Conservation (phyloP, 2,888 invertebrate species). For the Conomelus anceps region DNA sequence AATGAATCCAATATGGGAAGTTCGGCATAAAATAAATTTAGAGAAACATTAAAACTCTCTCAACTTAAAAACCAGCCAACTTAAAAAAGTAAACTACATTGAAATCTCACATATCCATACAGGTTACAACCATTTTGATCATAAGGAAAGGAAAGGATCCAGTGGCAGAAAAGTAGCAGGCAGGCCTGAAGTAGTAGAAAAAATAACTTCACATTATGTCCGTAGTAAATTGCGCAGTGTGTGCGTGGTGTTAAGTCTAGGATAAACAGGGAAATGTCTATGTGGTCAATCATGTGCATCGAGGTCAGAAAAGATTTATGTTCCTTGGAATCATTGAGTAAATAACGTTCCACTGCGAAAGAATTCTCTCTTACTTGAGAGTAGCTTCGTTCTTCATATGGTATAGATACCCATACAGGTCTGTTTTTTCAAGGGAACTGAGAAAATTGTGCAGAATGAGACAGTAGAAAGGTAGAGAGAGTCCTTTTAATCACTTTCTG, state of each 20-base stretch:
- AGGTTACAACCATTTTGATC: too few species aligned
- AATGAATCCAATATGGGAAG: too few species aligned
- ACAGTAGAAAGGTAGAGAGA: not conserved
- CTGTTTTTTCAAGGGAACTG: not conserved
- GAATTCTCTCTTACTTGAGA: not conserved
- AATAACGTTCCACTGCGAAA: not conserved
- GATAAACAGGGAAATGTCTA: not conserved
- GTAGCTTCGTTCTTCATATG: not conserved
- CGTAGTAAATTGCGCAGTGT: too few species aligned
- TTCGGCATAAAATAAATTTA: too few species aligned
- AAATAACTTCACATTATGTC: not conserved
- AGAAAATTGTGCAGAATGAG: not conserved
- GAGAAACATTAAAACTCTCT: too few species aligned
- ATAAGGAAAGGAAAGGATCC: too few species aligned
- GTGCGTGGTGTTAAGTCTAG: not conserved
- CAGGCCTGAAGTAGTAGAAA: not conserved
- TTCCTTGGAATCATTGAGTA: not conserved
- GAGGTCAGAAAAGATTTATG: not conserved
- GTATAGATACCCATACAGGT: not conserved
- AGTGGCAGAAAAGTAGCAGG: not conserved
- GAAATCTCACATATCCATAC: too few species aligned
- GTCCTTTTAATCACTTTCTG: not conserved
- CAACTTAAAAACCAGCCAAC: too few species aligned
- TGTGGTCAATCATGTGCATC: not conserved
- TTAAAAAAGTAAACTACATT: too few species aligned